phyloP scores from a whole-genome alignment of 2,113 vertebrate genomes.

The Strix aluco region DNA sequence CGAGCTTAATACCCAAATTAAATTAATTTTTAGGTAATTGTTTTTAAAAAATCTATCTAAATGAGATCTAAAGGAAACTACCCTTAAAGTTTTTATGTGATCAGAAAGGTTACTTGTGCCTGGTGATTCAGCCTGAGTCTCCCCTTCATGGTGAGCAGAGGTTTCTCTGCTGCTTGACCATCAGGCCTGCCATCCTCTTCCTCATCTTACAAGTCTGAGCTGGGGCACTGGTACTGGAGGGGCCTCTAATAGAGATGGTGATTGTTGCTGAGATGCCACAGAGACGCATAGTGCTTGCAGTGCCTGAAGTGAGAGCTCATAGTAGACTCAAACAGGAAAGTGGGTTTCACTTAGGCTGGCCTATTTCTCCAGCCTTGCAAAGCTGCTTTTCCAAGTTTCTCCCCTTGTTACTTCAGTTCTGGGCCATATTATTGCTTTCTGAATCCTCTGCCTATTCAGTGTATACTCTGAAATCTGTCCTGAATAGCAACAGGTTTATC shows the following conservation, averaged over 20 bases:
- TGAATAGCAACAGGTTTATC: neutral
- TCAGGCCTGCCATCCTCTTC: neutral
- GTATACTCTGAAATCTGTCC: neutral
- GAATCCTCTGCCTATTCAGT: neutral
- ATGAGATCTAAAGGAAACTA: neutral
- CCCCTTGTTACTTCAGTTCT: neutral
- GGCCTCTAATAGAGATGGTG: neutral
- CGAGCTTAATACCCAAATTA: neutral
- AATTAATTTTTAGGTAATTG: neutral
- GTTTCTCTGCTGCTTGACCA: neutral
- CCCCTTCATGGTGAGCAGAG: neutral
- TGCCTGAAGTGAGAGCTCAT: neutral
- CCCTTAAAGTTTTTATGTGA: neutral
- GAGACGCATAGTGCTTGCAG: fast-evolving
- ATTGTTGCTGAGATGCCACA: neutral
- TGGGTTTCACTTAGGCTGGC: neutral
- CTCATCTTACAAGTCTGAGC: neutral
- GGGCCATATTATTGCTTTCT: neutral
- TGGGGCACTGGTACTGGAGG: neutral
- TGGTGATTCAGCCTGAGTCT: neutral
- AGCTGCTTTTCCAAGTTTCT: neutral
- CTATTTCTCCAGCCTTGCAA: neutral
- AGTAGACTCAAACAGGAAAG: neutral
- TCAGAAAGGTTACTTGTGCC: neutral
- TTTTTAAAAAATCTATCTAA: neutral